These are phyloP conservation scores for Bolborhynchus lineola DNA, from an alignment of 2,113 vertebrate genomes.

Conservation along the genomic window DNA sequence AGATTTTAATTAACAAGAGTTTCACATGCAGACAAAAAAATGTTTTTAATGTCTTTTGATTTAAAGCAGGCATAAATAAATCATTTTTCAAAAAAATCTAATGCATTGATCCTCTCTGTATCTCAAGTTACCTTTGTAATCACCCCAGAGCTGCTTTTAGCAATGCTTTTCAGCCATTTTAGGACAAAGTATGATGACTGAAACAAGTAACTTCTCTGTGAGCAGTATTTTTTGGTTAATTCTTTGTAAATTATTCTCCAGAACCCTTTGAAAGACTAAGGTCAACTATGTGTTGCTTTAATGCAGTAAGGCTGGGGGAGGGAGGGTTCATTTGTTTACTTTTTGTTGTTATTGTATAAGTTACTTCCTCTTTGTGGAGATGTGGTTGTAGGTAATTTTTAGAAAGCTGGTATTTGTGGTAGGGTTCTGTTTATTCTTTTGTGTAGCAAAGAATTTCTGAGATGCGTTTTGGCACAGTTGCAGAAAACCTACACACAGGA, in stretches of 20 bases:
- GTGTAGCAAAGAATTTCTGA: neutral
- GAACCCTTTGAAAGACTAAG: neutral
- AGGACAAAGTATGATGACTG: neutral
- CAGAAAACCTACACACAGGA: neutral
- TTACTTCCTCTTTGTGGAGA: neutral
- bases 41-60: neutral
- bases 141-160: neutral
- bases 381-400: neutral
- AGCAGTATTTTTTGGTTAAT: neutral
- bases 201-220: neutral
- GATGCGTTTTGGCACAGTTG: neutral
- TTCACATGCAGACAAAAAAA: neutral
- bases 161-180: neutral
- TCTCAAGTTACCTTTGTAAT: conserved; percentile 20
- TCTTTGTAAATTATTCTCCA: neutral
- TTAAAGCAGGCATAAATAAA: conserved; percentile 6
- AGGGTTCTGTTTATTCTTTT: neutral
- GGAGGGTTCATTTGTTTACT: neutral
- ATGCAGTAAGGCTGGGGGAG: neutral
- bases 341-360: neutral
- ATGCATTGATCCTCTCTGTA: neutral
- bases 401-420: neutral
- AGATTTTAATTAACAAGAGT: conserved; percentile 36
- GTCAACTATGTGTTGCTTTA: neutral
- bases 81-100: neutral